Base-by-base conservation (phyloP, 2,888 invertebrate genomes). In the Lamproptera curius region DNA sequence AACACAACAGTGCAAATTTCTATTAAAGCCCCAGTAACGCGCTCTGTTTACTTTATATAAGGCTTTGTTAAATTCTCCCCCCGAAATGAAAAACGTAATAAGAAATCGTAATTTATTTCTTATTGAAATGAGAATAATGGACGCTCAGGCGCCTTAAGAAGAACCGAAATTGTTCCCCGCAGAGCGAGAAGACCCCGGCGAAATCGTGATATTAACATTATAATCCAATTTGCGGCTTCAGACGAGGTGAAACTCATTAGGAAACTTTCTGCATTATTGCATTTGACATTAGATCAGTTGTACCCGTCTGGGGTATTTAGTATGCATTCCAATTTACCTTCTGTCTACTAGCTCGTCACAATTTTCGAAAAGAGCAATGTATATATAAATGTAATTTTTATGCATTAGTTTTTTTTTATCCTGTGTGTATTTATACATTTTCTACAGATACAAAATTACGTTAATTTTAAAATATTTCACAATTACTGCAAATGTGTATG, bases 61-160 rank as follows among this genome's bases (percentile, higher is more conserved):
- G 76, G 79, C 76, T 59, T 78, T 77, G 76, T 79, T 76, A 79
- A 77, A 82, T 81, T 77, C 76, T 72, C n/a, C 73, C 63, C 70
- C 67, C 72, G 73, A 80, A 82, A 83, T 83, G 78, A 83, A 76
- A 80, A 86, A 81, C 73, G 78, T 85, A 86, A 84, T 85, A 86
- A 84, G 81, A 83, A 85, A 83, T 83, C 78, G 78, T 81, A 86
- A 84, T 86, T 86, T 85, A 86, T 85, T 83, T 86, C 86, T 83
- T 82, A 85, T 86, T 84, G 86, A 83, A 85, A 83, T 74, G 80
- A 77, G 82, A 78, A 84, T 83, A 86, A 84, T 82, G 78, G 82
- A 74, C 75, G 76, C 72, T 65, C 67, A 69, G 67, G 64, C 73
- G 66, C 77, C 76, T 75, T 72, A 69, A 75, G 75, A 76, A 67